Conservation (phyloP, 2,888 invertebrate genomes). For the Operophtera brumata region DNA sequence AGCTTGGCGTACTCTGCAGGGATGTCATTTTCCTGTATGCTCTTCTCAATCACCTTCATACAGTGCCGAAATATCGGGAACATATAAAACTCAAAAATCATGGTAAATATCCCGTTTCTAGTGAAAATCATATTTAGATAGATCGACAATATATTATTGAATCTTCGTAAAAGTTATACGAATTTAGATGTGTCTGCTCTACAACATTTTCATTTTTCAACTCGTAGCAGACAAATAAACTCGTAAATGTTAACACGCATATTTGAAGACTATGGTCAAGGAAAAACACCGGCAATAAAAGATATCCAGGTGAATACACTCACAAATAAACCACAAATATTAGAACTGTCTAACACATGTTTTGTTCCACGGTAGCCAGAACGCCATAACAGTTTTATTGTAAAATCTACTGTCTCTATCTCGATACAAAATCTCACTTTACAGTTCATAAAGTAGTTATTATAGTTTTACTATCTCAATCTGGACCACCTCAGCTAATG, state of each 20-base stretch:
- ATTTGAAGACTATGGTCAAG: not conserved
- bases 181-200: no score
- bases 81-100: no score
- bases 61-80: no score
- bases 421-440: slow-evolving; percentile 42
- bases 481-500: slow-evolving; percentile 52
- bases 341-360: slow-evolving; percentile 23
- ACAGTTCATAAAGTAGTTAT: slow-evolving; percentile 44
- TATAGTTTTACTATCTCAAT: slow-evolving; percentile 52
- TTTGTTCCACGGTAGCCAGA: slow-evolving; percentile 23
- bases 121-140: no score
- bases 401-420: slow-evolving; percentile 39
- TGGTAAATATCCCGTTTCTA: no score
- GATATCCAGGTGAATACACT: slow-evolving; percentile 18
- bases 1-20: no score
- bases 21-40: no score
- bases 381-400: slow-evolving; percentile 27
- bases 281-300: not conserved
- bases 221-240: not conserved
- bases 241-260: not conserved
- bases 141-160: no score
- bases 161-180: no score
- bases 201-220: no score
- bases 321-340: slow-evolving; percentile 20
- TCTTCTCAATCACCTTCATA: no score